These are phyloP conservation scores for Percopsis transmontana DNA, from an alignment of 2,113 vertebrate genomes.

Conservation along the genomic window DNA sequence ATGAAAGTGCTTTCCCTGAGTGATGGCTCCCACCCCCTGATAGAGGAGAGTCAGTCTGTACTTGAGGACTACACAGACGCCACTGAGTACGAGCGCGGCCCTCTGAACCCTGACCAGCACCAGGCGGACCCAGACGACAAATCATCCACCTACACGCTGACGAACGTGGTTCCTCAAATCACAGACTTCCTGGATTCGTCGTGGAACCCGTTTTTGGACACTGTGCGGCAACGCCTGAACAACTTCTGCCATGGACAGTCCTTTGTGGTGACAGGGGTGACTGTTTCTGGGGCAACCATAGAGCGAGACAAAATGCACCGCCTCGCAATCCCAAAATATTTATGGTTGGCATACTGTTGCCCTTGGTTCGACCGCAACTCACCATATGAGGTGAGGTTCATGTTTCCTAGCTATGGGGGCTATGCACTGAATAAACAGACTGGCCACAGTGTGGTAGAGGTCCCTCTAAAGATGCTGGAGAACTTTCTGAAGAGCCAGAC, in stretches of 20 bases:
- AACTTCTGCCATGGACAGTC: slow-evolving; percentile 72
- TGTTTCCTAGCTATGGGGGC: slow-evolving; percentile 71
- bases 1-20: slow-evolving; percentile 67
- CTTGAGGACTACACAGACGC: slow-evolving; percentile 71
- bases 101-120: slow-evolving; percentile 79
- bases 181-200: slow-evolving; percentile 59
- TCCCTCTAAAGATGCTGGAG: slow-evolving; percentile 73
- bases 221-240: slow-evolving; percentile 69
- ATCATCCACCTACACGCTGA: slow-evolving; percentile 80
- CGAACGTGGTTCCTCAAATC: slow-evolving; percentile 80
- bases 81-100: slow-evolving; percentile 66
- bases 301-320: slow-evolving; percentile 54
- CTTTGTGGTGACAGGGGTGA: slow-evolving; percentile 70
- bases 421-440: slow-evolving; percentile 65
- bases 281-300: slow-evolving; percentile 50
- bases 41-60: slow-evolving; percentile 71
- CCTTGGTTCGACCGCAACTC: slow-evolving; percentile 71
- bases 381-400: slow-evolving; percentile 74
- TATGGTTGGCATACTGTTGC: slow-evolving; percentile 78
- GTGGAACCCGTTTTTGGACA: slow-evolving; percentile 66
- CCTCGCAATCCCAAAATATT: slow-evolving; percentile 63
- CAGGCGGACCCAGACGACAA: slow-evolving; percentile 72
- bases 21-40: slow-evolving; percentile 51
- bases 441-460: slow-evolving; percentile 61
- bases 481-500: slow-evolving; percentile 64